Evolutionary conservation across 2,113 vertebrate genomes (phyloP), one percentile per base, ranked within the genome.

Genomic region (Misgurnus anguillicaudatus): DNA sequence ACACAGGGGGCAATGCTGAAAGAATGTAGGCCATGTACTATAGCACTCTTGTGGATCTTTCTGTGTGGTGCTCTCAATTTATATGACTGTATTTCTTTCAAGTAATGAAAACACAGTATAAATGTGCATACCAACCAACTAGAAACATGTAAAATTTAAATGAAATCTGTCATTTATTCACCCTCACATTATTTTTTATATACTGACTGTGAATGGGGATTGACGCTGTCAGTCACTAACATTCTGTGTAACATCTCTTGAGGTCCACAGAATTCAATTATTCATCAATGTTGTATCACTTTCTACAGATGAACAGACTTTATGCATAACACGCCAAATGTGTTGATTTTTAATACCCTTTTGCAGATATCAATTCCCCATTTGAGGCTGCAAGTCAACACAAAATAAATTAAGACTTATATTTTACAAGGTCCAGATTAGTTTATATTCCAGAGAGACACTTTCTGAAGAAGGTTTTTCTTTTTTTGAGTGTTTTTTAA

Each of bases 361-460:
- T 73, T 55, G 51, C n/a, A 65, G 67, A 60, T 48, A 48, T 45
- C 19, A 67, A 9, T 45, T 5, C 0, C 19, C 69, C 48, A 36
- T 68, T 70, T 69, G 31, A 68, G 51, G 13, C 51, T 68, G 39
- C 58, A 13, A 58, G 42, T 48, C 75, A 68, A 60, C 41, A 5
- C 9, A 62, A 62, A 57, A 69, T 71, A 57, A 51, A 42, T 69
- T 55, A 62, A 82, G 83, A 67, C 66, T 83, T 86, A 84, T 87
- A 31, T 87, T 89, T 87, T 85, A 80, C 84, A 85, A 85, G 72
- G 78, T 60, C 66, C 67, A 87, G 87, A 88, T 89, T 88, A 88
- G 87, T 86, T 91, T 84, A 86, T 85, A 90, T 89, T 91, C 88
- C 81, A 83, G 83, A 86, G 83, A 72, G 84, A 83, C 82, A 79